Conservation (phyloP, 2,113 vertebrate species). For the Thunnus maccoyii region DNA sequence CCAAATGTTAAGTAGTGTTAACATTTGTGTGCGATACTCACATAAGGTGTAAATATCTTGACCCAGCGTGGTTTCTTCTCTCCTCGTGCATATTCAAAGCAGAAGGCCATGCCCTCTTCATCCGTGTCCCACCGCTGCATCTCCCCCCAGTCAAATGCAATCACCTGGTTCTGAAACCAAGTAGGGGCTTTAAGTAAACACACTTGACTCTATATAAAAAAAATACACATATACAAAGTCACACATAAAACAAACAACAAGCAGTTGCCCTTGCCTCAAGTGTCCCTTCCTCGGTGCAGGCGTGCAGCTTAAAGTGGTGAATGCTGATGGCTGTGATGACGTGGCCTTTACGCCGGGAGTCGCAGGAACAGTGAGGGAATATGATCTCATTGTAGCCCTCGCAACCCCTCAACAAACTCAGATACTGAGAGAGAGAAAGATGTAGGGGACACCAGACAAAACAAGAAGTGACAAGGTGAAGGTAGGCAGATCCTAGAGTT, state of each 20-base stretch:
- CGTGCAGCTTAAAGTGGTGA: constrained; percentile 95
- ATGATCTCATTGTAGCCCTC: constrained; percentile 97
- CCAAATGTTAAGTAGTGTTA: not conserved
- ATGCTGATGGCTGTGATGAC: constrained; percentile 96
- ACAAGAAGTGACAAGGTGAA: not conserved
- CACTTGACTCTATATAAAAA: not conserved
- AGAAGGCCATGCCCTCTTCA: constrained; percentile 98
- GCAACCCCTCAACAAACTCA: constrained; percentile 92
- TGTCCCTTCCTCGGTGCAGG: constrained; percentile 96
- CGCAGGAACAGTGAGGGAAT: constrained; percentile 97
- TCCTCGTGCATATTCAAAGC: constrained; percentile 94
- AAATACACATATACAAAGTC: not conserved
- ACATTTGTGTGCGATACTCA: constrained; percentile 78
- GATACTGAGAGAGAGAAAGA: constrained; percentile 84
- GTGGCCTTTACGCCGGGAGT: constrained; percentile 95
- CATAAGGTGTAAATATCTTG: constrained; percentile 90
- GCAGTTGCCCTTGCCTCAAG: constrained; percentile 83
- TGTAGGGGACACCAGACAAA: not conserved
- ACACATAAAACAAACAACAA: not conserved
- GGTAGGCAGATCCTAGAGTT: not conserved
- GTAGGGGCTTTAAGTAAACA: constrained; percentile 3
- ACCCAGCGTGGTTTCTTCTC: constrained; percentile 99
- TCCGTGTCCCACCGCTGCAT: constrained; percentile 99
- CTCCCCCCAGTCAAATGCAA: constrained; percentile 94
- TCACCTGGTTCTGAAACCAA: constrained; percentile 92